phyloP scores from a whole-genome alignment of 2,888 invertebrate species.

The Teinopalpus imperialis region DNA sequence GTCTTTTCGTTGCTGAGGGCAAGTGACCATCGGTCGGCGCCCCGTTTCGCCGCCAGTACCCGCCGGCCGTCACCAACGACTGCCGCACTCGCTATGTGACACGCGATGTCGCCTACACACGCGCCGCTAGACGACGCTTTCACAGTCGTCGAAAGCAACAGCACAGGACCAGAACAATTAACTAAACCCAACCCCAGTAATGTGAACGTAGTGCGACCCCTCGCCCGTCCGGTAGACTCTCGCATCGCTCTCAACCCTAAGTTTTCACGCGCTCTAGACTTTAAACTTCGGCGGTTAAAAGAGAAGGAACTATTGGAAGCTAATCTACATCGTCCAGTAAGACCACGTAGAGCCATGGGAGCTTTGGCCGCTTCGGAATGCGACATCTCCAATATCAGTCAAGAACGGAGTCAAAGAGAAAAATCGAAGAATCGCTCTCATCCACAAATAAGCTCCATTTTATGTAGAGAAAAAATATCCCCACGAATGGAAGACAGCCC shows the following conservation, averaged over 20 bases:
- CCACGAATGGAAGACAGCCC: constrained; percentile 47
- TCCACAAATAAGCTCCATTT: constrained; percentile 50
- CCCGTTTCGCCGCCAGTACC: constrained; percentile 32
- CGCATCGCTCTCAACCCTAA: constrained; percentile 69
- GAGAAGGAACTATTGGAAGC: constrained; percentile 76
- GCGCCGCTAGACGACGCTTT: constrained; percentile 50
- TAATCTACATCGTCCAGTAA: constrained; percentile 56
- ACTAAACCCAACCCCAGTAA: constrained; percentile 34
- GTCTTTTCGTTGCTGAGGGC: constrained; percentile 25
- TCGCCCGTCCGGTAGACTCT: constrained; percentile 30
- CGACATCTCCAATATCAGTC: constrained; percentile 78
- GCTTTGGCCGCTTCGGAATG: constrained; percentile 69
- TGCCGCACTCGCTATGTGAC: constrained; percentile 31
- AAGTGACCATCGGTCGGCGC: constrained; percentile 39
- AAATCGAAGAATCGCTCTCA: constrained; percentile 49
- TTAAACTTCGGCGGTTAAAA: constrained; percentile 86
- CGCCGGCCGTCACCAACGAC: constrained; percentile 25
- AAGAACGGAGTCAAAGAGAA: constrained; percentile 31
- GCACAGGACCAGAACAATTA: constrained; percentile 27
- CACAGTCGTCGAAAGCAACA: constrained; percentile 49
- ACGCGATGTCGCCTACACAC: constrained; percentile 56
- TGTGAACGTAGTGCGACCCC: constrained; percentile 61
- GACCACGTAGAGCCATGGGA: constrained; percentile 49
- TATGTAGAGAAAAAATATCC: constrained; percentile 39
- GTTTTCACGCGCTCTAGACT: constrained; percentile 87